Conservation (phyloP, 2,888 invertebrate species). For the Protophormia terraenovae region DNA sequence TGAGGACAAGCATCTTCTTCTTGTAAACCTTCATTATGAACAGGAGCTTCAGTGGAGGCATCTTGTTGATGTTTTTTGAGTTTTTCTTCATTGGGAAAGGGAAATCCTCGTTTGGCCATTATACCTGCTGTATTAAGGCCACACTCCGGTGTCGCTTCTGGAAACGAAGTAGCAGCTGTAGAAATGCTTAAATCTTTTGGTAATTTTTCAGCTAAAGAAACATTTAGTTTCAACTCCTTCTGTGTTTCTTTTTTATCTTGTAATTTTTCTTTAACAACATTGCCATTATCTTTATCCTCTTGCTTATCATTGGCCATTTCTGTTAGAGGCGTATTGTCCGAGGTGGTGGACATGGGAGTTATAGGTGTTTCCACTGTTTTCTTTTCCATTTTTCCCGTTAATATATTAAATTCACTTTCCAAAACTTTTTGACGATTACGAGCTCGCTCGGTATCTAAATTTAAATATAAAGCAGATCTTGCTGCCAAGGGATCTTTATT, state of each 20-base stretch:
- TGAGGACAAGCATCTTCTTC: slow-evolving; percentile 52
- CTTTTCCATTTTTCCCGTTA: slow-evolving; percentile 66
- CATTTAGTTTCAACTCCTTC: slow-evolving; percentile 62
- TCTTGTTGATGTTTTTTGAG: slow-evolving; percentile 58
- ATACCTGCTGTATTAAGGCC: slow-evolving; percentile 75
- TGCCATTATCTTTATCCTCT: slow-evolving; percentile 68
- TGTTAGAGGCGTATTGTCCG: slow-evolving; percentile 64
- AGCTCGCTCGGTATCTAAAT: slow-evolving; percentile 73
- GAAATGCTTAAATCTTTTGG: background rate
- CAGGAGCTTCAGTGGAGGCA: slow-evolving; percentile 47
- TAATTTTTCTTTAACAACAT: slow-evolving; percentile 12
- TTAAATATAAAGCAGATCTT: slow-evolving; percentile 71
- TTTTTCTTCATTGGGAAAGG: slow-evolving; percentile 66
- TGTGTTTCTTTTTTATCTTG: slow-evolving; percentile 15
- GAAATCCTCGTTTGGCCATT: slow-evolving; percentile 72
- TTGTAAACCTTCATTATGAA: slow-evolving; percentile 49
- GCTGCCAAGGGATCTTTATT: slow-evolving; percentile 71
- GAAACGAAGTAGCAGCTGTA: slow-evolving; percentile 30
- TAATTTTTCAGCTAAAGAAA: slow-evolving; percentile 52
- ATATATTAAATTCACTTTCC: slow-evolving; percentile 74
- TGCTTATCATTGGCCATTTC: slow-evolving; percentile 27
- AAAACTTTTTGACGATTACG: slow-evolving; percentile 74
- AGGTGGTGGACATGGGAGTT: slow-evolving; percentile 76
- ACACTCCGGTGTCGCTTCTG: slow-evolving; percentile 72
- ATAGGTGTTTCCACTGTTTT: slow-evolving; percentile 60